phyloP scores from a whole-genome alignment of 1,140 invertebrate species.

The Atopsyche davidsoni region DNA sequence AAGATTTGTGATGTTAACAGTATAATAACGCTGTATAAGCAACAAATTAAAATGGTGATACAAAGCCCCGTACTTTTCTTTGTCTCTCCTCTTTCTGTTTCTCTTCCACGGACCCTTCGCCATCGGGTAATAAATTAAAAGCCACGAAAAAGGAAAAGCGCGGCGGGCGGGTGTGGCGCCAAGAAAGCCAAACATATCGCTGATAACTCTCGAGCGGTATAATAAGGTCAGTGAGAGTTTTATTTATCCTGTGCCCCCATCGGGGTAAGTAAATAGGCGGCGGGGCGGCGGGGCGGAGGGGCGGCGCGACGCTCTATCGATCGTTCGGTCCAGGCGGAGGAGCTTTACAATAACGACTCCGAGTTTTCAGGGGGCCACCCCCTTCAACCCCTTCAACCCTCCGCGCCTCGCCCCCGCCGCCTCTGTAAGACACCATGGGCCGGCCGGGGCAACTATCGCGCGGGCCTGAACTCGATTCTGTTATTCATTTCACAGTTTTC shows the following conservation, averaged over 20 bases:
- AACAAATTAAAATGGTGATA: too few relatives aligned
- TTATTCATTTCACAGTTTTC: too few relatives aligned
- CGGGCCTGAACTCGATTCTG: too few relatives aligned
- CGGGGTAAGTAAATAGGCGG: neutral
- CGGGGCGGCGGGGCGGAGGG: slow-evolving; percentile 1
- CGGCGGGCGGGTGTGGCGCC: neutral
- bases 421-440: neutral
- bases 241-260: neutral
- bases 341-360: slow-evolving; percentile 9
- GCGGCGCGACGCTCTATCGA: slow-evolving; percentile 13
- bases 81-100: too few relatives aligned
- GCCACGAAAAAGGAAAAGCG: neutral
- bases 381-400: neutral
- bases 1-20: too few relatives aligned
- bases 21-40: too few relatives aligned
- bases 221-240: neutral
- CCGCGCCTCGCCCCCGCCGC: neutral
- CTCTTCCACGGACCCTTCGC: too few relatives aligned
- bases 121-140: neutral
- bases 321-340: slow-evolving; percentile 13
- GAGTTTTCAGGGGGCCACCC: slow-evolving; percentile 3
- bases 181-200: slow-evolving; percentile 5
- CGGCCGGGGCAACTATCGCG: too few relatives aligned
- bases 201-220: neutral
- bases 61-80: too few relatives aligned